Base-by-base conservation (phyloP, 1,140 invertebrate species). In the Bombus affinis region DNA sequence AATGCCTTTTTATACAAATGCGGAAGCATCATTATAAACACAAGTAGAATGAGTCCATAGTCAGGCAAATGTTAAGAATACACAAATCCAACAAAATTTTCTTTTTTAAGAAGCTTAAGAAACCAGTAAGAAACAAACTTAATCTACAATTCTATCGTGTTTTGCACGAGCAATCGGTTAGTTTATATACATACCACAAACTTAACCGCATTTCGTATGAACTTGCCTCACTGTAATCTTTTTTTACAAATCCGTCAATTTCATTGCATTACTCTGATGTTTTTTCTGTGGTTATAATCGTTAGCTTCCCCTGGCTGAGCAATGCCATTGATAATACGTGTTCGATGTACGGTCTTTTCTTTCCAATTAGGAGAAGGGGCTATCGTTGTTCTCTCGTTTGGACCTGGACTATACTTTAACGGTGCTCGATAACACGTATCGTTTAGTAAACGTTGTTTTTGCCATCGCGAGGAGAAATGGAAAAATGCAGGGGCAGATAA, bases 401-500 rank as follows among this genome's bases (percentile, higher is more conserved):
- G 47, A n/a, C 25, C 22, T 13, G n/a, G 2, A 8, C 8, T 35
- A 1, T 53, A 32, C 28, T 18, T 42, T 18, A 70, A 44, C 25
- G 35, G 18, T 10, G 5, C 47, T 65, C 39, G 57, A 22, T 53
- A 32, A 8, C 12, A 12, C 65, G 13, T 32, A 47, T 53, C 35
- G 18, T 44, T 42, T 22, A 3, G 3, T 28, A 22, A 37, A 35
- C 22, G n/a, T 3, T 47, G 47, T 47, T 74, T 65, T 39, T 32
- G 3, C 44, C 42, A 44, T 78, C 4, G 15, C 9, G 0, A 0
- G 6, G 1, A 47, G n/a, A 71, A 42, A 39, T 1, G 39, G 37
- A 53, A n/a, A 71, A n/a, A 42, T n/a, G 3, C 28, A 4, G 68
- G 35, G 35, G 32, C 39, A 42, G 82, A 47, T 83, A 83, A 83